Conservation (phyloP, 2,888 invertebrate species). For the Cyrtodaria siliqua region DNA sequence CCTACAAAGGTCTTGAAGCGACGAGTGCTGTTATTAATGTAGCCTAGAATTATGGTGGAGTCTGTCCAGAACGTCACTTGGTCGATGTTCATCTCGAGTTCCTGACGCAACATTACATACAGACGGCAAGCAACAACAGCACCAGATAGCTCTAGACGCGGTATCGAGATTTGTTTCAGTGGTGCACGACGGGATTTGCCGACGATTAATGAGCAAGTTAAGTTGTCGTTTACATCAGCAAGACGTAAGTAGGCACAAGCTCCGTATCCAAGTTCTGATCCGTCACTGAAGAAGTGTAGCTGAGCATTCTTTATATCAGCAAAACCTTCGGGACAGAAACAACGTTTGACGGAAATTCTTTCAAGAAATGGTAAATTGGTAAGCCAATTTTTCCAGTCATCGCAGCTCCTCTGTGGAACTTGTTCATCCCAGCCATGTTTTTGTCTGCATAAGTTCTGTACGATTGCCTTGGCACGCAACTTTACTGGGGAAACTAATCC, state of each 20-base stretch:
- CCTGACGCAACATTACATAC: conserved; percentile 15
- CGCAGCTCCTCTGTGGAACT: conserved; percentile 26
- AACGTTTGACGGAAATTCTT: conserved; percentile 18
- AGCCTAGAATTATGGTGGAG: conserved; percentile 61
- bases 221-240: conserved; percentile 14
- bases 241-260: conserved; percentile 58
- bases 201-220: conserved; percentile 55
- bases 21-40: conserved; percentile 60
- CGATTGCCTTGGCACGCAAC: conserved; percentile 48
- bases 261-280: conserved; percentile 49
- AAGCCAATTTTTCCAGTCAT: conserved; percentile 54
- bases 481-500: conserved; percentile 63
- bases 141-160: conserved; percentile 60
- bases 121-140: conserved; percentile 41
- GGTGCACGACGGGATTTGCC: conserved; percentile 62
- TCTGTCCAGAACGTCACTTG: conserved; percentile 64
- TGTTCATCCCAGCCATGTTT: conserved; percentile 61
- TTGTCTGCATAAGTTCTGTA: conserved; percentile 59
- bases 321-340: conserved; percentile 48
- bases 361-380: conserved; percentile 19
- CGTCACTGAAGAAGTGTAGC: conserved; percentile 33
- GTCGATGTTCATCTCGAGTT: conserved; percentile 26
- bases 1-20: conserved; percentile 69
- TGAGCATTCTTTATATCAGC: conserved; percentile 17
- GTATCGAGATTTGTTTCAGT: conserved; percentile 53